Conservation (phyloP, 2,797 vertebrate genomes). For the Macropus fuliginosus region DNA sequence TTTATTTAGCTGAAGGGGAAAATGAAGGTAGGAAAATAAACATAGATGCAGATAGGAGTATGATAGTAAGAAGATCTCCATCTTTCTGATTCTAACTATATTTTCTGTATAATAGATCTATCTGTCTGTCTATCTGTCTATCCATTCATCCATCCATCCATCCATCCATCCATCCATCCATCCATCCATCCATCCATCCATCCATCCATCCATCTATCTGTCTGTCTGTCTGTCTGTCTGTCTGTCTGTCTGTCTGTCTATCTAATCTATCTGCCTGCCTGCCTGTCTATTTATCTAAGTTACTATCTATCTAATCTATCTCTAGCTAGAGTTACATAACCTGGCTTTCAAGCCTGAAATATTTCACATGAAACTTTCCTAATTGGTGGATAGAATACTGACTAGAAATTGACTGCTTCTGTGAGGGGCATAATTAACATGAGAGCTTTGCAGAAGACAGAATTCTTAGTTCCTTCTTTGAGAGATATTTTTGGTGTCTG, state of each 20-base stretch:
- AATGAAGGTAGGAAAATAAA: background rate
- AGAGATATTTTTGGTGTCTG: too few species aligned
- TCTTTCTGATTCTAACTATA: background rate
- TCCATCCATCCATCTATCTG: too few species aligned
- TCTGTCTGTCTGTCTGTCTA: too few species aligned
- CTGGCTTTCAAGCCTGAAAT: background rate
- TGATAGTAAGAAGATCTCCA: background rate
- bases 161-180: too few species aligned
- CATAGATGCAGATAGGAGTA: background rate
- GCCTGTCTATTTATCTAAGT: background rate
- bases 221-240: too few species aligned
- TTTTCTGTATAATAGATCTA: background rate
- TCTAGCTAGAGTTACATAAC: background rate
- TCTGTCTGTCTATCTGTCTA: too few species aligned
- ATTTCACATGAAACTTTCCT: background rate
- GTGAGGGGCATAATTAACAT: too few species aligned
- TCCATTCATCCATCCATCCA: fast-evolving
- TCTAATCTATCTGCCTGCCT: background rate
- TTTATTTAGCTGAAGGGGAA: background rate
- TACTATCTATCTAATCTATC: background rate
- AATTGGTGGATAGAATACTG: background rate
- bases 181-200: too few species aligned
- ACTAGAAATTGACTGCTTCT: background rate
- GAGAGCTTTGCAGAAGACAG: too few species aligned
- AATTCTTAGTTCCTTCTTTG: too few species aligned